Base-by-base conservation (phyloP, 2,797 vertebrate genomes). In the Sternarchorhynchus goeldii region DNA sequence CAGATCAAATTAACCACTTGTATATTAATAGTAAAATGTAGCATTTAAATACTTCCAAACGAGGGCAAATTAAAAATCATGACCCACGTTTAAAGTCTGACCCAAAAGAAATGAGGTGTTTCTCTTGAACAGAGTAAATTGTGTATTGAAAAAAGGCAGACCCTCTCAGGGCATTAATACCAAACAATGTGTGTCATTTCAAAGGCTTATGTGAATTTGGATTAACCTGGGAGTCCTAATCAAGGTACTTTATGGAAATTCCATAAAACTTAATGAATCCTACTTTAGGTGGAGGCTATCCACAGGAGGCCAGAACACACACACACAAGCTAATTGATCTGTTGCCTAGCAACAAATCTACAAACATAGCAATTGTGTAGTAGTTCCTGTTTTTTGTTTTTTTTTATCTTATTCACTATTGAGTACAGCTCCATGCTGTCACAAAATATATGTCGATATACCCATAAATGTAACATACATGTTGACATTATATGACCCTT, bases 291-390 rank as follows among this genome's bases (percentile, higher is more conserved):
- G 18, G 67, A 59, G 21, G 67, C 74, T 72, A 73, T 80, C 76
- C 78, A 78, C 64, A 68, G 72, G 85, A 89, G 74, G 21, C 81
- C 55, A 74, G 65, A 85, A 68, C 68, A 70, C 67, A 50, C 55
- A 20, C 58, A 39, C 81, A 72, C 78, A 76, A 77, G 50, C 57
- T 69, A 68, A 66, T 65, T 76, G 76, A 76, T 73, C 69, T 87
- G 89, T 91, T 90, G 87, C 91, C 79, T 90, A 88, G 92, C 89
- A 92, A 91, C 90, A 85, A 41, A 81, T 82, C 50, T 79, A 79
- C 68, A 80, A 82, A 87, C 83, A 86, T 86, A 84, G 83, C 50
- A 86, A 84, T 85, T 82, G 82, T 85, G 77, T 59, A 31, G 41
- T 58, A 18, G 62, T 64, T 60, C 41, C n/a, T 77, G 59, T 76